Evolutionary conservation across 2,888 invertebrate genomes (phyloP).

Genomic region (Watsonalla binaria): DNA sequence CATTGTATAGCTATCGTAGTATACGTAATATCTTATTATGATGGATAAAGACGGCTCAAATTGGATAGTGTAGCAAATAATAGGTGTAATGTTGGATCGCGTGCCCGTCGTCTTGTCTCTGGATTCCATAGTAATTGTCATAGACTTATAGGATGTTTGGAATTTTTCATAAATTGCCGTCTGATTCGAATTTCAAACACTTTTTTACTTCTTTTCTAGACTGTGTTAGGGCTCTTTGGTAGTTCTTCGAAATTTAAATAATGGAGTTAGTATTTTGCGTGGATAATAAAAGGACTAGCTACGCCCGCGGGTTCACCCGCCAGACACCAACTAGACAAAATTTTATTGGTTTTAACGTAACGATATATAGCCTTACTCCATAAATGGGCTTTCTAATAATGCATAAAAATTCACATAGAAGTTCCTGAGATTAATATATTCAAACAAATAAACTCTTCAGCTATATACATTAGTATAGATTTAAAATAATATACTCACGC

Average conservation of each 20-base stretch:
- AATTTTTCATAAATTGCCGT: slow-evolving; percentile 45
- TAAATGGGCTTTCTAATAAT: no score
- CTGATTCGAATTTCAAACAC: neutral
- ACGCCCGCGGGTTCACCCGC: no score
- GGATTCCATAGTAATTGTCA: slow-evolving; percentile 42
- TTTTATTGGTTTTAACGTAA: no score
- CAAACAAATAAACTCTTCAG: no score
- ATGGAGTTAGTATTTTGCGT: neutral
- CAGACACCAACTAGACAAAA: no score
- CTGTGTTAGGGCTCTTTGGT: neutral
- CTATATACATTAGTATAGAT: no score
- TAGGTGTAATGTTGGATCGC: slow-evolving; percentile 10
- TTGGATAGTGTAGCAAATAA: slow-evolving; percentile 6
- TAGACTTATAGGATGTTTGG: slow-evolving; percentile 32
- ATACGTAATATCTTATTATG: slow-evolving; percentile 2
- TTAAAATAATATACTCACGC: no score
- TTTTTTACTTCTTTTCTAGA: neutral
- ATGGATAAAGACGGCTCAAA: slow-evolving; percentile 4
- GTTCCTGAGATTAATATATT: no score
- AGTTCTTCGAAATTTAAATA: slow-evolving; percentile 1
- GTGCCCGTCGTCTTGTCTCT: slow-evolving; percentile 20
- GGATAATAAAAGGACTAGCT: neutral
- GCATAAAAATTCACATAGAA: no score
- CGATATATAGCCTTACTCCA: no score
- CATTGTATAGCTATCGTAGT: neutral